These are phyloP conservation scores for Peromyscus leucopus DNA, from an alignment of 2,113 vertebrate genomes.

Conservation along the genomic window DNA sequence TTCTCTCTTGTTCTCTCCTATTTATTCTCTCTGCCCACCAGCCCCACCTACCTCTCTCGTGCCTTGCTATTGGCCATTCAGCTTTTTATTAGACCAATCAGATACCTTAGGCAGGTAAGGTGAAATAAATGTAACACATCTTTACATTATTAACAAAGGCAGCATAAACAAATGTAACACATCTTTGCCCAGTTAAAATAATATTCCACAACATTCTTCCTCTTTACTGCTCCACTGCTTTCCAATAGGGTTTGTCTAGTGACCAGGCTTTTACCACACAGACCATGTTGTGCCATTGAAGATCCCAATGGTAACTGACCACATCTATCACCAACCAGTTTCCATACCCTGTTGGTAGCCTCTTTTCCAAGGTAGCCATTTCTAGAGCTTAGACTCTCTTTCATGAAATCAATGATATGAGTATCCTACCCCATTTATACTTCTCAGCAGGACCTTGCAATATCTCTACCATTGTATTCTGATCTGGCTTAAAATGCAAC, in stretches of 20 bases:
- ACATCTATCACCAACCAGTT: not conserved
- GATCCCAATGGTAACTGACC: not conserved
- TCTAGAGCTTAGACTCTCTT: not conserved
- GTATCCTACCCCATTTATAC: not conserved
- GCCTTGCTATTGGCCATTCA: not conserved
- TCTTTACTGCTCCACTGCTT: not conserved
- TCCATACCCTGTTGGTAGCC: rapidly evolving
- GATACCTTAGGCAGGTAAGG: not conserved
- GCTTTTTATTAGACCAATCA: not conserved
- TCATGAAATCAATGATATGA: not conserved
- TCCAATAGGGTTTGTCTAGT: not conserved
- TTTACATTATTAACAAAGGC: not conserved
- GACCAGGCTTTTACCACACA: not conserved
- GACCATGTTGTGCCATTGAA: not conserved
- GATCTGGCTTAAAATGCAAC: not conserved
- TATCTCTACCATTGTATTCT: not conserved
- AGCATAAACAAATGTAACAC: not conserved
- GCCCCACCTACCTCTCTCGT: not conserved
- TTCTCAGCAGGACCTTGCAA: not conserved
- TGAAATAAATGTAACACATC: not conserved
- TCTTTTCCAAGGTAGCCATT: not conserved
- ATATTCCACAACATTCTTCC: not conserved
- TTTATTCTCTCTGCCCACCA: not conserved
- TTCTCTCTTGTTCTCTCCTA: not conserved
- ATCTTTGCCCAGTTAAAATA: not conserved